Evolutionary conservation across 1,140 invertebrate species (phyloP), one percentile per base, ranked within the genome.

Genomic region (Anastrepha obliqua): DNA sequence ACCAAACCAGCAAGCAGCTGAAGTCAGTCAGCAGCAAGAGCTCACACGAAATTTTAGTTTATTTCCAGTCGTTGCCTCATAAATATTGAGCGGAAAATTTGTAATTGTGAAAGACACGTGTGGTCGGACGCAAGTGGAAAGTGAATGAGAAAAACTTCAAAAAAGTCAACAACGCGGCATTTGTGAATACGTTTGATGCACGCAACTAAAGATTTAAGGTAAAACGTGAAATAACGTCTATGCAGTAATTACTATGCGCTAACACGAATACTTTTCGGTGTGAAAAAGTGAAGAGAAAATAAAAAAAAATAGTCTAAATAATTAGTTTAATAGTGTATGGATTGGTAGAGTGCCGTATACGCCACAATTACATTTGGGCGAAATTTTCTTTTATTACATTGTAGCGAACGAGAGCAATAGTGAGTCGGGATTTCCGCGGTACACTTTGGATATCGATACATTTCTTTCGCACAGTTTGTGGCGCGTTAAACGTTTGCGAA

Each of bases 351-450:
- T 74, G 74, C 44, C 74, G 44, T 81, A 17, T 81, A 81, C 42
- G 74, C 74, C 55, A 81, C 74, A 81, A 81, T 81, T 81, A 81
- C 7, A 81, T 81, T 81, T 81, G 74, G 74, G 74, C 47, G 74
- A 81, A 81, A 81, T 55, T 81, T 81, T 81, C 47, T 42, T 81
- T 51, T 74, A 81, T 55, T 81, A 81, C 51, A 55, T 51, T 81
- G 74, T 81, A 81, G 74, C 11, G 51, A 81, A n/a, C 47, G 74
- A 81, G 74, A 55, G 6, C 6, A 81, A 81, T 55, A 81, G 47
- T 55, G 17, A 9, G 4, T 11, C 17, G 17, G 74, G 20, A 44
- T 55, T 20, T 51, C 20, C 74, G 74, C 74, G 74, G 0, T 58
- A 55, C 13, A 81, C 44, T 55, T 51, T 81, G 47, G 7, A 81